Evolutionary conservation across 2,888 invertebrate species (phyloP), one percentile per base, ranked within the genome.

Genomic region (Diaphora mendica): DNA sequence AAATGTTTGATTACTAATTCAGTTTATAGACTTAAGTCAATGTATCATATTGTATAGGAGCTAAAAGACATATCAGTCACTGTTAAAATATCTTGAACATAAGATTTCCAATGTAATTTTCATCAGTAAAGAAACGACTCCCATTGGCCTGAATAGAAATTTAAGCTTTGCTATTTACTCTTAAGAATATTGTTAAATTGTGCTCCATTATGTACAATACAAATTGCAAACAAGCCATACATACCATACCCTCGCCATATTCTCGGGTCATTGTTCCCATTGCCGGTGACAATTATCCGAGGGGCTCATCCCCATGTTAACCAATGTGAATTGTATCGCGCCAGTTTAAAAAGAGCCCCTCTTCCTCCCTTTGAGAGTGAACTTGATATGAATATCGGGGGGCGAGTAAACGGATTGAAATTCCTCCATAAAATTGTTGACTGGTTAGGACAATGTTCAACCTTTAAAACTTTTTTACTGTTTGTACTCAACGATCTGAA

Each of bases 201-300:
- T 64, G 69, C 42, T 30, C 11, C 1, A 33, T 55, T 65, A 74
- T 33, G 35, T n/a, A 39, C 39, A 70, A 74, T 33, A 82, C 75
- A 77, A 77, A 78, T 76, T 71, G 72, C 72, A 73, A 76, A 79
- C 67, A 71, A 67, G 39, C 74, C 84, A 80, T n/a, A 82, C 69
- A 67, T 71, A 75, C 77, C 72, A 70, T 81, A 77, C 77, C 82
- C 81, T 76, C 69, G 72, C 81, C 78, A 84, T 87, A 85, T 86
- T 86, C 81, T 79, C 84, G 86, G 92, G 90, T 91, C 92, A 90
- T 88, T 91, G 90, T 87, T 85, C 90, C 85, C 88, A 85, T 80
- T 85, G 84, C 70, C 81, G 71, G 72, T 86, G 89, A 90, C 90
- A 89, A 91, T 91, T 91, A 91, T 87, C 83, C 82, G 83, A 87